A percentile compares a stretch with the other conserved stretches of the same genome.
These are phyloP conservation scores for Periplaneta americana DNA, from an alignment of 1,140 invertebrate species.

Conservation along the genomic window DNA sequence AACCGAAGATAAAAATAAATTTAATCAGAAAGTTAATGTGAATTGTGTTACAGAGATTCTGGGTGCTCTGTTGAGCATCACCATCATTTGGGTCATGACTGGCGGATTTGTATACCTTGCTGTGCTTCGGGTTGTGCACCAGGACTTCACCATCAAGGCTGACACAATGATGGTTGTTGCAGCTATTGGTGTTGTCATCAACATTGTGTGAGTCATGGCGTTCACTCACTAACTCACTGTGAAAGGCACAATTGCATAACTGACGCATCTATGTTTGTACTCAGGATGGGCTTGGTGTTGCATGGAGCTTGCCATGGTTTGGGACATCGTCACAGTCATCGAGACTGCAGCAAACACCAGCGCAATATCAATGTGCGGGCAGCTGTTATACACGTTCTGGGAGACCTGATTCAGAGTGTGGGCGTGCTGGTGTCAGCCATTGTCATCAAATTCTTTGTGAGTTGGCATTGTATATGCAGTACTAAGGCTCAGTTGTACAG, in stretches of 20 bases:
- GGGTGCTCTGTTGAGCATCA: conserved; percentile 49
- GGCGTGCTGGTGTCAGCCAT: conserved; percentile 80
- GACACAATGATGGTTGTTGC: conserved; percentile 84
- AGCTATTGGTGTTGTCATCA: conserved; percentile 73
- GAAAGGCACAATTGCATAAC: too few relatives aligned
- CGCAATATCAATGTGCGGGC: conserved; percentile 83
- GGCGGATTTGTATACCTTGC: conserved; percentile 79
- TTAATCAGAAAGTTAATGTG: neutral
- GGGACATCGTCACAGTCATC: conserved; percentile 34
- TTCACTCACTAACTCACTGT: too few relatives aligned
- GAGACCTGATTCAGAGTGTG: conserved; percentile 84
- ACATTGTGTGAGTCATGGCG: conserved; percentile 80
- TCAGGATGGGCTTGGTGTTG: conserved; percentile 67
- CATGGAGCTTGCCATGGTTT: conserved; percentile 50
- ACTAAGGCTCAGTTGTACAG: too few relatives aligned
- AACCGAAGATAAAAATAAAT: too few relatives aligned
- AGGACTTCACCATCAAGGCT: conserved; percentile 74
- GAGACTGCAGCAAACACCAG: conserved; percentile 17
- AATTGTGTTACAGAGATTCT: conserved; percentile 48
- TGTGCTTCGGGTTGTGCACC: conserved; percentile 60
- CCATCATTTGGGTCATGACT: conserved; percentile 84
- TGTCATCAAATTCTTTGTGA: conserved; percentile 76
- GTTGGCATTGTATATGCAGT: too few relatives aligned
- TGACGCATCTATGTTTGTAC: too few relatives aligned
- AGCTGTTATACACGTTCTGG: conserved; percentile 87